Conservation (phyloP, 2,888 invertebrate species). For the Aleiodes testaceus region DNA sequence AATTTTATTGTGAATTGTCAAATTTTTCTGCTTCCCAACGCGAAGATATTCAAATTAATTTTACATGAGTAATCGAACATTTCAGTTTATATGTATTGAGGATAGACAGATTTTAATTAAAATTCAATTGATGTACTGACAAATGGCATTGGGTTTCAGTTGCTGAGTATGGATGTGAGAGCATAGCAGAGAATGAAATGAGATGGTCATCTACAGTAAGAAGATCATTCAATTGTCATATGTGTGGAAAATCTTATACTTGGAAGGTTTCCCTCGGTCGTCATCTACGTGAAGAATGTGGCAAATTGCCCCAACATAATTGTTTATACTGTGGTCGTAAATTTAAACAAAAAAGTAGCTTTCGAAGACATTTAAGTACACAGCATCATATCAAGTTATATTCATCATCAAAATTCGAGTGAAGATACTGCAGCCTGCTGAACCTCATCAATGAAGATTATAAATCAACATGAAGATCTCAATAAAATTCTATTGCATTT, state of each 20-base stretch:
- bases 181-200: neutral
- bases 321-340: conserved; percentile 67
- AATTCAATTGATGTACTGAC: conserved; percentile 3
- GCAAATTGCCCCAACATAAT: conserved; percentile 66
- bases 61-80: neutral
- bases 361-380: conserved; percentile 57
- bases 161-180: conserved; percentile 13
- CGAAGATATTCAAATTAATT: too few relatives aligned
- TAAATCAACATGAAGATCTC: neutral
- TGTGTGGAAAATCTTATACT: conserved; percentile 85
- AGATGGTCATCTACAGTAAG: neutral
- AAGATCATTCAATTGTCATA: conserved; percentile 36
- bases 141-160: conserved; percentile 38
- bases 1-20: too few relatives aligned
- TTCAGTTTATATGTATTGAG: conserved; percentile 7
- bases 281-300: conserved; percentile 72
- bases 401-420: conserved; percentile 16
- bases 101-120: conserved; percentile 24
- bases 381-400: conserved; percentile 49
- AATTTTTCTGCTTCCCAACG: too few relatives aligned
- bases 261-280: conserved; percentile 74
- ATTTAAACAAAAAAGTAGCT: conserved; percentile 65
- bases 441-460: conserved; percentile 14
- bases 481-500: too few relatives aligned
- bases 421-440: neutral